Conservation (phyloP, 2,113 vertebrate genomes). For the Chloropsis cyanopogon region DNA sequence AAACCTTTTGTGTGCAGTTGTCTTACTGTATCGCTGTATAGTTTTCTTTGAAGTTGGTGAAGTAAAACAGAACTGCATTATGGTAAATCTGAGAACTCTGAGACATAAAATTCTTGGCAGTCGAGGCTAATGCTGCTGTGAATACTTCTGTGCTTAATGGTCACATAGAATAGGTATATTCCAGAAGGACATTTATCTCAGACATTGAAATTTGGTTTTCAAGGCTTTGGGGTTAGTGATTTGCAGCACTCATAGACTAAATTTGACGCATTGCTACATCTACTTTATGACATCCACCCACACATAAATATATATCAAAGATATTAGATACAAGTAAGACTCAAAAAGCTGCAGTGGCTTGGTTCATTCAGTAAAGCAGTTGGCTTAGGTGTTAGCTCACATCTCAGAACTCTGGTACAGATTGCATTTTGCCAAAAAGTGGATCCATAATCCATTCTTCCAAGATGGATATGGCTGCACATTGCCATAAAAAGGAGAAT, state of each 20-base stretch:
- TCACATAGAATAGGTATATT: neutral
- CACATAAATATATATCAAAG: neutral
- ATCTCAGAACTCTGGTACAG: neutral
- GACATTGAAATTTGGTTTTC: neutral
- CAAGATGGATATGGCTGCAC: neutral
- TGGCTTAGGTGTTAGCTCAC: neutral
- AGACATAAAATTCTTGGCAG: slow-evolving; percentile 10
- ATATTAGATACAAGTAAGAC: neutral
- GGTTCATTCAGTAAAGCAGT: neutral
- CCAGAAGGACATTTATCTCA: neutral
- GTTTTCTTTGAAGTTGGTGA: neutral
- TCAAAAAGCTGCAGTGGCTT: neutral
- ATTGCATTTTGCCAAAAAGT: neutral
- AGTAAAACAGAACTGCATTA: slow-evolving; percentile 18
- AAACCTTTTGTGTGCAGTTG: neutral
- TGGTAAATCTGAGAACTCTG: neutral
- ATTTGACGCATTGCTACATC: neutral
- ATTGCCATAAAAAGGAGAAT: neutral
- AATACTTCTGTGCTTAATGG: neutral
- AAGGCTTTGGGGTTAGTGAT: neutral
- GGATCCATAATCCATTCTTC: neutral
- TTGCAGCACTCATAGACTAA: neutral
- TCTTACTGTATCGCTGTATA: neutral
- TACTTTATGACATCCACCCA: neutral
- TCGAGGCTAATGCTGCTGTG: neutral